Evolutionary conservation across 1,140 invertebrate genomes (phyloP).

Genomic region (Drosophila seguyi): DNA sequence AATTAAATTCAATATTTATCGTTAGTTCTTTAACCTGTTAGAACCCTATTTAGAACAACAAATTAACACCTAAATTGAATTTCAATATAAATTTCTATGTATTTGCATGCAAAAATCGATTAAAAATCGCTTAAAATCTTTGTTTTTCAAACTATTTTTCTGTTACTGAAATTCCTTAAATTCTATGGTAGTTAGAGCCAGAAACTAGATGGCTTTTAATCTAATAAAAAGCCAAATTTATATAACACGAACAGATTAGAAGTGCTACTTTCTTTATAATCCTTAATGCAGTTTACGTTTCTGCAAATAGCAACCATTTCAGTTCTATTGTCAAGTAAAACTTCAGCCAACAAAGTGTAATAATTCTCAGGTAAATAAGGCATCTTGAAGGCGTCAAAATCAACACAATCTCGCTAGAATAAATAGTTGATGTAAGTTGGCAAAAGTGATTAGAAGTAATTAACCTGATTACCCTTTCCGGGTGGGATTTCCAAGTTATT

Average conservation of each 20-base stretch:
- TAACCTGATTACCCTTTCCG: constrained; percentile 14
- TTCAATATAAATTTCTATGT: no score
- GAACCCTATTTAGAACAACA: no score
- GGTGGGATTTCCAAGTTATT: constrained; percentile 4
- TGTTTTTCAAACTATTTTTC: not conserved
- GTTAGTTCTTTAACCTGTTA: no score
- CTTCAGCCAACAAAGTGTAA: not conserved
- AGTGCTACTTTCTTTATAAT: not conserved
- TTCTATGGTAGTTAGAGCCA: not conserved
- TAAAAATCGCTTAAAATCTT: not conserved
- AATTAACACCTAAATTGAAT: no score
- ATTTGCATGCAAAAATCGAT: not conserved
- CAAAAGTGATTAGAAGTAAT: constrained; percentile 26
- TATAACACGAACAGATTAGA: not conserved
- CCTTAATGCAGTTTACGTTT: not conserved
- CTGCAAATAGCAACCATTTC: not conserved
- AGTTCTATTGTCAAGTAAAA: not conserved
- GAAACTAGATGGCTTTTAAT: not conserved
- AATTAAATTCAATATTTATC: no score
- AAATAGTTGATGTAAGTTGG: constrained; percentile 14
- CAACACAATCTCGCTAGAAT: constrained; percentile 26
- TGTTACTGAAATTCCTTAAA: no score
- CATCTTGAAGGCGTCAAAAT: constrained; percentile 27
- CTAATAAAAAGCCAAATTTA: not conserved
- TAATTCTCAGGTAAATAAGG: constrained; percentile 16